Conservation (phyloP, 92 coral and sea anemone genomes). For the Bergia puertoricense region DNA sequence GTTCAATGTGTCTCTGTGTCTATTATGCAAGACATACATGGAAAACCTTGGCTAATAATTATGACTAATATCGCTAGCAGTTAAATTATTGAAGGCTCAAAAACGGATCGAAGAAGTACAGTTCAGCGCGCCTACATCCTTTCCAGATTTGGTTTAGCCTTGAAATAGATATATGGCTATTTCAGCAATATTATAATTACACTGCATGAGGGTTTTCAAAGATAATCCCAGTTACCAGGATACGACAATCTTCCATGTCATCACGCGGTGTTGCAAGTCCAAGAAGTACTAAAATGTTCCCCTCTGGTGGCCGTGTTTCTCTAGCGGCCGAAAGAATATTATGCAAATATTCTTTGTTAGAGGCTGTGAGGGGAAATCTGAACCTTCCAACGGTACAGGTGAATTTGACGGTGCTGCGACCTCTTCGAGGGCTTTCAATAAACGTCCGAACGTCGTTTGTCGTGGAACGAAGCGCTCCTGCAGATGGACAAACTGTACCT, state of each 20-base stretch:
- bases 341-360: constrained; percentile 15
- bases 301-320: background rate
- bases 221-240: constrained; percentile 15
- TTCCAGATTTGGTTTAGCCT: too few relatives aligned
- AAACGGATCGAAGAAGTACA: too few relatives aligned
- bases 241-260: background rate
- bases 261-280: background rate
- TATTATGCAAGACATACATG: too few relatives aligned
- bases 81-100: too few relatives aligned
- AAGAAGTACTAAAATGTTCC: background rate
- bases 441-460: background rate
- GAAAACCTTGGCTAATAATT: too few relatives aligned
- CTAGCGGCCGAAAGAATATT: background rate
- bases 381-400: background rate
- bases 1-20: too few relatives aligned
- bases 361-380: constrained; percentile 1
- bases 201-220: background rate
- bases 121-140: too few relatives aligned
- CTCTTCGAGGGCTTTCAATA: background rate
- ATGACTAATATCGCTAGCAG: too few relatives aligned
- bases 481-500: background rate
- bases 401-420: too few relatives aligned
- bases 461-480: constrained; percentile 9
- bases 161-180: too few relatives aligned
- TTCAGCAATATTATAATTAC: too few relatives aligned